Evolutionary conservation across 2,888 invertebrate species (phyloP).

Genomic region (Drosophila stalkeri): DNA sequence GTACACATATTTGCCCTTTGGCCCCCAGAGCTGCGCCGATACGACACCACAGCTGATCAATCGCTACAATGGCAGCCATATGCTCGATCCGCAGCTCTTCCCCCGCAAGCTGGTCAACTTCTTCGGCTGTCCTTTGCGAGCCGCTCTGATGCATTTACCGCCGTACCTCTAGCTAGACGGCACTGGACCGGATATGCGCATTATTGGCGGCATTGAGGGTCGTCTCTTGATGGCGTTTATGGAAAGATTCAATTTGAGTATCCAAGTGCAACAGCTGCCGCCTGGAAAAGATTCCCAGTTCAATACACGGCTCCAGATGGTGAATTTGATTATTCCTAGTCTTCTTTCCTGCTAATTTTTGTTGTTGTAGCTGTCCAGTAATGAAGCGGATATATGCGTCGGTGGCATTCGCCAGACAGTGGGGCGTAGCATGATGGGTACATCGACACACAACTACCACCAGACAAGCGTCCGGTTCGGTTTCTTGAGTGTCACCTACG

Average conservation of each 20-base stretch:
- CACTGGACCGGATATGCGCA: background rate
- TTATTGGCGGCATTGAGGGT: constrained; percentile 67
- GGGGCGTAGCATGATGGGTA: constrained; percentile 37
- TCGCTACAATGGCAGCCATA: constrained; percentile 53
- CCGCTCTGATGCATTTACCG: constrained; percentile 50
- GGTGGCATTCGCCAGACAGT: constrained; percentile 66
- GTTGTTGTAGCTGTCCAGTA: constrained; percentile 40
- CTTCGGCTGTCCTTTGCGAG: constrained; percentile 66
- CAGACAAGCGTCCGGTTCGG: constrained; percentile 59
- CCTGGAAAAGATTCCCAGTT: constrained; percentile 16
- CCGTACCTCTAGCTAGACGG: constrained; percentile 53
- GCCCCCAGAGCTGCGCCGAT: constrained; percentile 46
- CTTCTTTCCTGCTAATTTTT: background rate
- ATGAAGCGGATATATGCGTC: constrained; percentile 57
- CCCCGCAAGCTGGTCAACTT: constrained; percentile 71
- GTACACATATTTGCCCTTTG: constrained; percentile 77
- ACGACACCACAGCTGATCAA: constrained; percentile 62
- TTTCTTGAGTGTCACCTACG: constrained; percentile 44
- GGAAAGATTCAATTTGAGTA: constrained; percentile 61
- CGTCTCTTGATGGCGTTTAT: constrained; percentile 58
- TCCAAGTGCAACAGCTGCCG: constrained; percentile 24
- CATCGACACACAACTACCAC: constrained; percentile 67
- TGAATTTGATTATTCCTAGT: constrained; percentile 28
- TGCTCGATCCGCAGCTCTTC: constrained; percentile 58
- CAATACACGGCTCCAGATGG: constrained; percentile 60